A percentile compares a stretch with the other conserved stretches of the same genome.
Evolutionary conservation across 64 coral and sea anemone genomes (phyloP).

Genomic region (Cladopsammia gracilis): DNA sequence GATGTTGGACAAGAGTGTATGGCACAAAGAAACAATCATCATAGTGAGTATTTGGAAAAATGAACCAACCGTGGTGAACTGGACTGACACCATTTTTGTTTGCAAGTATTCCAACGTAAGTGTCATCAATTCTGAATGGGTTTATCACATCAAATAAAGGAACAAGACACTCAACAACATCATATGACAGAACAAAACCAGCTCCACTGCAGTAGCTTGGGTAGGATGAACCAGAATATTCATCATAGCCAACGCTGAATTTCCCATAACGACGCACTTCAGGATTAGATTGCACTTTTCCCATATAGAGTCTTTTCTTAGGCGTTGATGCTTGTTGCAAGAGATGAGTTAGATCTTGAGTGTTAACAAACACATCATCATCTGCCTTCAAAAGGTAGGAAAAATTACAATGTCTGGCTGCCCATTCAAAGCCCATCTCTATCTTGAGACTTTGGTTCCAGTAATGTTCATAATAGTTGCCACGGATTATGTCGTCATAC

Average conservation of each 20-base stretch:
- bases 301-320: slow-evolving; percentile 44
- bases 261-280: slow-evolving; percentile 38
- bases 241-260: slow-evolving; percentile 1
- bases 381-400: slow-evolving; percentile 66
- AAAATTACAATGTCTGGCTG: slow-evolving; percentile 58
- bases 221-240: slow-evolving; percentile 24
- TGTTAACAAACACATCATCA: slow-evolving; percentile 66
- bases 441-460: slow-evolving; percentile 66
- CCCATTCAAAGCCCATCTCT: slow-evolving; percentile 70
- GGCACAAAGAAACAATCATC: slow-evolving; percentile 42
- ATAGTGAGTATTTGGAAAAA: slow-evolving; percentile 1
- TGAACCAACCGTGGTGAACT: slow-evolving; percentile 29
- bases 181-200: slow-evolving; percentile 60
- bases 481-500: slow-evolving; percentile 62
- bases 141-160: slow-evolving; percentile 47
- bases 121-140: slow-evolving; percentile 69
- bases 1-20: slow-evolving; percentile 68
- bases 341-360: slow-evolving; percentile 22
- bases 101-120: slow-evolving; percentile 67
- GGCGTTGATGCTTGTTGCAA: slow-evolving; percentile 21
- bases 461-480: slow-evolving; percentile 47
- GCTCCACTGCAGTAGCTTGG: slow-evolving; percentile 66
- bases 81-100: slow-evolving; percentile 4
- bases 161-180: slow-evolving; percentile 37
- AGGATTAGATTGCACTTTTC: slow-evolving; percentile 23